These are phyloP conservation scores for Choloepus hoffmanni DNA, from an alignment of 2,113 vertebrate genomes.

Conservation along the genomic window DNA sequence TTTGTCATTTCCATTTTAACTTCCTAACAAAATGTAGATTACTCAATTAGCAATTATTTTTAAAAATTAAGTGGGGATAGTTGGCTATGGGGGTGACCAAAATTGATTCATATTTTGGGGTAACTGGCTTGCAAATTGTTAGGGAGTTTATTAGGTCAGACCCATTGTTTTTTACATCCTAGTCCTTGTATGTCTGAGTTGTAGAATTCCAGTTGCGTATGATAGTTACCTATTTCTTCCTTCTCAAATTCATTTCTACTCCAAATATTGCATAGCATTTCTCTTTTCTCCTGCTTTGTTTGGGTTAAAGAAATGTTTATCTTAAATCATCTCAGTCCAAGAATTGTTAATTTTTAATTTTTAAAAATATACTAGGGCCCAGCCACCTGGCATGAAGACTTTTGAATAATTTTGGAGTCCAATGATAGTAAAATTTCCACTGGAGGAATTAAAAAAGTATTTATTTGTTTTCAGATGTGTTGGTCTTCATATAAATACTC, in stretches of 20 bases:
- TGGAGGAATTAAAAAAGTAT: background rate
- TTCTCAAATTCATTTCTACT: constrained; percentile 8
- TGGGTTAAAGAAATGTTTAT: constrained; percentile 22
- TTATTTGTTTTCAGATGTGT: constrained; percentile 13
- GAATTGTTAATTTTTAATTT: constrained; percentile 54
- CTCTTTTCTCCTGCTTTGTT: background rate
- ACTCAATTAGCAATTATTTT: constrained; percentile 56
- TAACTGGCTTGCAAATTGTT: background rate
- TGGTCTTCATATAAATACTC: background rate
- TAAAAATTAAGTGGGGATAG: constrained; percentile 25
- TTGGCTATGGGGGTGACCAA: background rate
- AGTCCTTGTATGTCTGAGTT: background rate
- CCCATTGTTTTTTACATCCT: background rate
- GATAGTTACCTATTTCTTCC: background rate
- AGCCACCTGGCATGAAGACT: background rate
- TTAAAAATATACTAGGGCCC: background rate
- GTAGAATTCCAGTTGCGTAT: background rate
- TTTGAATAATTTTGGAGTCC: constrained; percentile 40
- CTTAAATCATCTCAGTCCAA: background rate
- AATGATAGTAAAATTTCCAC: background rate
- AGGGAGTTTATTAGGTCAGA: constrained; percentile 36
- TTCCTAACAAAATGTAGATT: constrained; percentile 51
- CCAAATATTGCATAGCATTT: background rate
- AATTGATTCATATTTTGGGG: constrained; percentile 55
- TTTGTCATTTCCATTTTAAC: constrained; percentile 69